Conservation (phyloP, 2,888 invertebrate genomes). For the Endotricha flammealis region DNA sequence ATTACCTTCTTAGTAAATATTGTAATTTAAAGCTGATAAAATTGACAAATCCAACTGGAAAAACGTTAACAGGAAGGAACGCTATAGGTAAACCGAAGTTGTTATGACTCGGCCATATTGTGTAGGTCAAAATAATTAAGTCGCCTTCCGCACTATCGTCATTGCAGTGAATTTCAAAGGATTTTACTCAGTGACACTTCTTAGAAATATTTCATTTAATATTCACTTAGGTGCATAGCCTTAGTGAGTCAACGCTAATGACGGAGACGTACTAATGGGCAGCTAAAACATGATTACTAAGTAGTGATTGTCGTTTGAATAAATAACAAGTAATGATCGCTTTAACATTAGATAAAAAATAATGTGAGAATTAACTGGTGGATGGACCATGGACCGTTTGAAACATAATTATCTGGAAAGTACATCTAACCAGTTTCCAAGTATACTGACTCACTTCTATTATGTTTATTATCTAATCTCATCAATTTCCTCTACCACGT, state of each 20-base stretch:
- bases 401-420: conserved; percentile 22
- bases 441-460: conserved; percentile 36
- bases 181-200: conserved; percentile 45
- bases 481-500: conserved; percentile 36
- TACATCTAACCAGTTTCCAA: conserved; percentile 34
- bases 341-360: conserved; percentile 5
- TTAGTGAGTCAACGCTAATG: conserved; percentile 56
- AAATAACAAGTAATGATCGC: conserved; percentile 21
- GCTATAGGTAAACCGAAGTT: background rate
- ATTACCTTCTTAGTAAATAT: too few species aligned
- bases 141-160: conserved; percentile 12
- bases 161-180: conserved; percentile 30
- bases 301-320: conserved; percentile 30
- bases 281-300: conserved; percentile 48
- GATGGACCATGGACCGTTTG: background rate
- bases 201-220: conserved; percentile 49
- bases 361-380: conserved; percentile 15
- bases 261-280: conserved; percentile 43
- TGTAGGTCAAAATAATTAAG: conserved; percentile 16
- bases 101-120: background rate
- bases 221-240: conserved; percentile 45
- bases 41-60: conserved; percentile 2
- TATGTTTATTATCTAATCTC: conserved; percentile 40
- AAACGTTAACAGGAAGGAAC: conserved; percentile 2
- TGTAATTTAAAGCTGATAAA: background rate